Percentiles rank a stretch among this genome's conserved stretches.
Conservation (phyloP, 2,888 invertebrate genomes). For the Hyposoter didymator region DNA sequence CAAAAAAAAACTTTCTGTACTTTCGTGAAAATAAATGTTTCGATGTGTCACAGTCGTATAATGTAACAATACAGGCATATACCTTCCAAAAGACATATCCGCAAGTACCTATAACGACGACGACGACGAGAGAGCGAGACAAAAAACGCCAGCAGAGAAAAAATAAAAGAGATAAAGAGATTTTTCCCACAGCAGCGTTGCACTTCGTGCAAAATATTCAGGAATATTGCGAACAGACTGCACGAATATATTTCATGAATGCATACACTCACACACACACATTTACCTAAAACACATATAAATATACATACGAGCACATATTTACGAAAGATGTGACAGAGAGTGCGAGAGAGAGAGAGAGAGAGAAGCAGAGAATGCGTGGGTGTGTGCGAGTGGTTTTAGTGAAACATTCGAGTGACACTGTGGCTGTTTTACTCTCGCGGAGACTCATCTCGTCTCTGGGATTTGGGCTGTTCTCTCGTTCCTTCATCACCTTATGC, state of each 20-base stretch:
- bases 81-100: constrained; percentile 6
- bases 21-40: constrained; percentile 47
- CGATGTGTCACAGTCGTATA: constrained; percentile 43
- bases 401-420: constrained; percentile 44
- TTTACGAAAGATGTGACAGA: neutral
- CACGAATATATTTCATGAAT: constrained; percentile 47
- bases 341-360: neutral
- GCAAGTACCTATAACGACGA: neutral
- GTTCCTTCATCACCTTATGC: constrained; percentile 25
- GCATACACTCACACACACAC: neutral
- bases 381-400: constrained; percentile 39
- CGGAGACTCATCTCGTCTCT: constrained; percentile 29
- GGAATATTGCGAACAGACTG: constrained; percentile 52
- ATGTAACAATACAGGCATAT: constrained; percentile 28
- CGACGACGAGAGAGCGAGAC: neutral
- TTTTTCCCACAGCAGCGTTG: constrained; percentile 11
- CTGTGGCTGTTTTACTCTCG: constrained; percentile 18
- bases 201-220: constrained; percentile 69
- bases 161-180: neutral
- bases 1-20: constrained; percentile 17
- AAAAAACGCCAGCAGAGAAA: neutral
- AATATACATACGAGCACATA: constrained; percentile 20
- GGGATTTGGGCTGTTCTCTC: constrained; percentile 29
- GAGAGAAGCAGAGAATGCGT: neutral
- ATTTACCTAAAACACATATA: constrained; percentile 20